Base-by-base conservation (phyloP, 2,113 vertebrate genomes). In the Formicarius rufipectus region DNA sequence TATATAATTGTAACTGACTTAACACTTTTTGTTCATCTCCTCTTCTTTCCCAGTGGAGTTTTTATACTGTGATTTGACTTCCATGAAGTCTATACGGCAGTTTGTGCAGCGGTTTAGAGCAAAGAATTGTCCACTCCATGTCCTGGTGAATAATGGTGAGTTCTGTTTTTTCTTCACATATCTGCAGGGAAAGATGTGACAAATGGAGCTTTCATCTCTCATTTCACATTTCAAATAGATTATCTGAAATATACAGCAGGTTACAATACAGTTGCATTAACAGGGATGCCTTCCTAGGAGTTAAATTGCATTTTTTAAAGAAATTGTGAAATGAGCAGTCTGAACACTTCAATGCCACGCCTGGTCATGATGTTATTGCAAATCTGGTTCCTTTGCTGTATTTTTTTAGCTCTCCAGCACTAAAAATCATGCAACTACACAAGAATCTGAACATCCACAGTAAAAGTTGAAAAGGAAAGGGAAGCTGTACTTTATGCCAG, bases 91-190 rank as follows among this genome's bases (percentile, higher is more conserved):
- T 11, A 96, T 99, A 84, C 93, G 95, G 12, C 90, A 97, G 60
- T 99, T 99, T 93, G 99, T 97, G 10, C 95, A 97, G 90, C 75
- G 10, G 11, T 99, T 99, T 98, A 98, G 92, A 96, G 91, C 66
- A 89, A 98, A 97, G 97, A 91, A 97, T 9, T 96, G 98, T 23
- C 98, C 98, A 3, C 98, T 99, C 7, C 99, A 99, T 28, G 96
- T 99, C 6, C 97, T 99, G 85, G 96, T 99, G 47, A 99, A 99
- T 95, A 99, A 99, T 7, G 99, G 99, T 99, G 97, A 91, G 98
- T 98, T 69, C 64, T 39, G 30, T 0, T 64, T 68, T 68, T 75
- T 71, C 6, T 84, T 88, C 60, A 44, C 4, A 5, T 60, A 20
- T 68, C 33, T 73, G 24, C 71, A 67, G 28, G 42, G 28, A 22